A percentile compares a stretch with the other conserved stretches of the same genome.
These are phyloP conservation scores for Cryptus viduatorius DNA, from an alignment of 2,888 invertebrate species.

Conservation along the genomic window DNA sequence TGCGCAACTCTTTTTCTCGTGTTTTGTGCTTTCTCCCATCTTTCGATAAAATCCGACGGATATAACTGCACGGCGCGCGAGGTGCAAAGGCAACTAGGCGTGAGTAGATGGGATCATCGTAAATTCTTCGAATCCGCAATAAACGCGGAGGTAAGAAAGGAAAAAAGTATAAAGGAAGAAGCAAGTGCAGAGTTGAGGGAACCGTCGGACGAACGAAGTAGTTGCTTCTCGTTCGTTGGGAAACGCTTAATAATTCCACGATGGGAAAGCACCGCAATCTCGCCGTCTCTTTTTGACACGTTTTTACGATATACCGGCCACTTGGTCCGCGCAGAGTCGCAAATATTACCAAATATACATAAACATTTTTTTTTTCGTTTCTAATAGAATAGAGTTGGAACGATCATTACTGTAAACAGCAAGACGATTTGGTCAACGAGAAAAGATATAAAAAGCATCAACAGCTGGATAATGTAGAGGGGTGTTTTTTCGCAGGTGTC, in stretches of 20 bases:
- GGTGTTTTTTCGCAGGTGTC: slow-evolving; percentile 61
- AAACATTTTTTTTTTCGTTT: no score
- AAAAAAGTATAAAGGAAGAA: slow-evolving; percentile 48
- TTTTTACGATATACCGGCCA: slow-evolving; percentile 2
- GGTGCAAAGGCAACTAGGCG: slow-evolving; percentile 24
- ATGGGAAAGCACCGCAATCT: slow-evolving; percentile 57
- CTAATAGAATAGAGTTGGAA: no score
- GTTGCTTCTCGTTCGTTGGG: slow-evolving; percentile 57
- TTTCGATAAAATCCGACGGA: slow-evolving; percentile 7
- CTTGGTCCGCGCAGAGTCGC: background rate
- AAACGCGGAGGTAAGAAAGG: slow-evolving; percentile 66
- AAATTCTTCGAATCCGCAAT: slow-evolving; percentile 76
- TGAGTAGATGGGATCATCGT: slow-evolving; percentile 69
- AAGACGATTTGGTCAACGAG: background rate
- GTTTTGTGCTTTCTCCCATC: slow-evolving; percentile 1
- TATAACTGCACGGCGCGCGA: slow-evolving; percentile 26
- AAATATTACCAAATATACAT: no score
- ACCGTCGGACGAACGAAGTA: slow-evolving; percentile 34
- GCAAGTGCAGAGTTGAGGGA: slow-evolving; percentile 2
- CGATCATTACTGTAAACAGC: background rate
- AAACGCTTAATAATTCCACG: slow-evolving; percentile 67
- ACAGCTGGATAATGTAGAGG: slow-evolving; percentile 63
- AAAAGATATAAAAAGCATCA: slow-evolving; percentile 19
- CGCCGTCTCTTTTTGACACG: slow-evolving; percentile 6
- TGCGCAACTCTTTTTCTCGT: background rate